Conservation (phyloP, 2,888 invertebrate species). For the Cryptus armator region DNA sequence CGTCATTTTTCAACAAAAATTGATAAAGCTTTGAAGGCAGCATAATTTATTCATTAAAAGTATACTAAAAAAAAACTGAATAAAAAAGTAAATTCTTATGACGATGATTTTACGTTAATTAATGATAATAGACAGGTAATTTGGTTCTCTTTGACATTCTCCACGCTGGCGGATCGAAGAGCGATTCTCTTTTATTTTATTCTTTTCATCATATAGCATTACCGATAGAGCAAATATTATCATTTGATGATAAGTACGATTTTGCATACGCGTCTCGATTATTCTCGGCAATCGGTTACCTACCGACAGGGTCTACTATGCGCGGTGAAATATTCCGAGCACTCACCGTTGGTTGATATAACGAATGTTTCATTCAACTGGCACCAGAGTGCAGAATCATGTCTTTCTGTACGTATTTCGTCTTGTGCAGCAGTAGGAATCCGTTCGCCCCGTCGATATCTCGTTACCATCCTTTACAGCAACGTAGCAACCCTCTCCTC, state of each 20-base stretch:
- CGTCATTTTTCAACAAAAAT: conserved; percentile 13
- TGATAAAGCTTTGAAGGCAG: conserved; percentile 2
- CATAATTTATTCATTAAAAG: conserved; percentile 26
- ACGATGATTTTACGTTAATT: conserved; percentile 2
- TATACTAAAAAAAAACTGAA: neutral
- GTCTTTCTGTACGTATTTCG: neutral
- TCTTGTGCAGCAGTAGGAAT: neutral
- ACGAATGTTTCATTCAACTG: neutral
- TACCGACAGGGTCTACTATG: neutral
- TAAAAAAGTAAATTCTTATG: neutral
- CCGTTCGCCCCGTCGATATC: conserved; percentile 17
- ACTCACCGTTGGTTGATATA: conserved; percentile 13
- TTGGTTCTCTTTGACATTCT: conserved; percentile 11
- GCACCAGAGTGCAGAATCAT: conserved; percentile 5
- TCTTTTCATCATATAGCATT: neutral
- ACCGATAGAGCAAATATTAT: neutral
- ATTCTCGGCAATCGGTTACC: conserved; percentile 9
- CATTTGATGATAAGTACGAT: neutral
- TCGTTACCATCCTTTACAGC: neutral
- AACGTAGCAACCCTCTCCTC: conserved; percentile 11
- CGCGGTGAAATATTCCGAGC: neutral
- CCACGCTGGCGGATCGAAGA: neutral
- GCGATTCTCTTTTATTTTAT: conserved; percentile 46
- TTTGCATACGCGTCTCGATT: neutral
- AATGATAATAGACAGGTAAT: conserved; percentile 28